Evolutionary conservation across 2,888 invertebrate genomes (phyloP).

Genomic region (Colletes collaris): DNA sequence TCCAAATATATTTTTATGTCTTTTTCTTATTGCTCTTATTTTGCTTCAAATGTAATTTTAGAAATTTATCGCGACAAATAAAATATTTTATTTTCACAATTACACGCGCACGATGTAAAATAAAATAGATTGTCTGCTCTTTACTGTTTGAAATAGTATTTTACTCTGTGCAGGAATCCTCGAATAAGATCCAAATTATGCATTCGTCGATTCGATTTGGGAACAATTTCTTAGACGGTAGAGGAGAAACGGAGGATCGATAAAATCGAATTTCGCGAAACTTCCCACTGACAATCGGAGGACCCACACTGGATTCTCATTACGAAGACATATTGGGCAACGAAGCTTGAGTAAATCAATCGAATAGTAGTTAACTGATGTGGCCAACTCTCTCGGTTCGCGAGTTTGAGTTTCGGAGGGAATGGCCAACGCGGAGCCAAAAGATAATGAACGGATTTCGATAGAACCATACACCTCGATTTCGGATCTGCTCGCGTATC

Average conservation of each 20-base stretch:
- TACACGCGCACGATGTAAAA: too few relatives aligned
- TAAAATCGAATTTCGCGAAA: slow-evolving; percentile 56
- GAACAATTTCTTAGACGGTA: too few relatives aligned
- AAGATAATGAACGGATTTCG: slow-evolving; percentile 53
- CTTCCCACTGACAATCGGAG: slow-evolving; percentile 31
- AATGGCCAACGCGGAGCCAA: slow-evolving; percentile 22
- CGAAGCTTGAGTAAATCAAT: slow-evolving; percentile 75
- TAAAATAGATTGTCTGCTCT: too few relatives aligned
- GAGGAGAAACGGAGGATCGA: slow-evolving; percentile 22
- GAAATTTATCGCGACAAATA: too few relatives aligned
- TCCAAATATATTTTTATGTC: too few relatives aligned
- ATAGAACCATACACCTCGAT: slow-evolving; percentile 57
- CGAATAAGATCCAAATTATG: too few relatives aligned
- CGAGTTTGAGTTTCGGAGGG: slow-evolving; percentile 51
- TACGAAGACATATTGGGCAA: slow-evolving; percentile 61
- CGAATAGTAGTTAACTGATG: slow-evolving; percentile 76
- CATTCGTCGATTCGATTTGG: too few relatives aligned
- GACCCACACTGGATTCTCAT: slow-evolving; percentile 62
- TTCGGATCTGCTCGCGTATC: slow-evolving; percentile 45
- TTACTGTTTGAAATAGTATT: too few relatives aligned
- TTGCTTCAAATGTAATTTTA: too few relatives aligned
- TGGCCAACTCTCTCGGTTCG: slow-evolving; percentile 43
- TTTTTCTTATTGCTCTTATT: too few relatives aligned
- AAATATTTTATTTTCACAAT: too few relatives aligned
- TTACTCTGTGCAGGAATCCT: too few relatives aligned